Evolutionary conservation across 2,888 invertebrate genomes (phyloP).

Genomic region (Drosophila lutescens): DNA sequence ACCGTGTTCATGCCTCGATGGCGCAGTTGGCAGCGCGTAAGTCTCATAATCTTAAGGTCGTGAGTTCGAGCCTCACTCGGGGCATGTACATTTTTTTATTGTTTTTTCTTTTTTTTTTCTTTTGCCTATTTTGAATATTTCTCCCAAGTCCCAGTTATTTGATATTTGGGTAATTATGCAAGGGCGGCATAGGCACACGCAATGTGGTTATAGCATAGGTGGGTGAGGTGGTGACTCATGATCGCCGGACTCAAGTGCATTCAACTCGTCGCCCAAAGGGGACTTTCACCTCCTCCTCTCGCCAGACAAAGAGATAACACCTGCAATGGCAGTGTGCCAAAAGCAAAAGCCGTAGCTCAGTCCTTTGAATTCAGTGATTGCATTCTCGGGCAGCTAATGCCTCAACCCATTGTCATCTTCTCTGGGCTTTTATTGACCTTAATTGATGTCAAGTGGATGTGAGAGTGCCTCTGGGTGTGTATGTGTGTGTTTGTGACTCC

Average conservation of each 20-base stretch:
- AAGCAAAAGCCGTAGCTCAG: not conserved
- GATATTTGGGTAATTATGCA: constrained; percentile 5
- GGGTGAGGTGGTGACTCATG: constrained; percentile 21
- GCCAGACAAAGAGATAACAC: constrained; percentile 9
- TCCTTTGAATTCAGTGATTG: constrained; percentile 13
- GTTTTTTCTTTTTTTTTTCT: not conserved
- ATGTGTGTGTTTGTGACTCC: constrained; percentile 20
- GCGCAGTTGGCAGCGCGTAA: constrained; percentile 85
- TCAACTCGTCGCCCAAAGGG: constrained; percentile 8
- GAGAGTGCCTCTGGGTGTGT: constrained; percentile 18
- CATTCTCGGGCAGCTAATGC: constrained; percentile 17
- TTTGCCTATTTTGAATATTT: not conserved
- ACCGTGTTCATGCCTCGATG: constrained; percentile 81
- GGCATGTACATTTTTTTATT: constrained; percentile 67
- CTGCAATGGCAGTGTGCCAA: constrained; percentile 31
- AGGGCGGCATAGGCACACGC: constrained; percentile 6
- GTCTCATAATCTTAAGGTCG: constrained; percentile 85
- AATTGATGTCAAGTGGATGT: constrained; percentile 69
- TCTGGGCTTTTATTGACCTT: constrained; percentile 59
- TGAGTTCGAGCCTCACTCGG: constrained; percentile 84
- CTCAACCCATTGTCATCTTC: constrained; percentile 33
- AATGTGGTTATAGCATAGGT: not conserved
- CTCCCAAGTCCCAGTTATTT: not conserved
- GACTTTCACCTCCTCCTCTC: constrained; percentile 11
- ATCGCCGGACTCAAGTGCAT: constrained; percentile 13